Evolutionary conservation across 1,140 invertebrate species (phyloP), one percentile per base, ranked within the genome.

Genomic region (Drosophila pandora): DNA sequence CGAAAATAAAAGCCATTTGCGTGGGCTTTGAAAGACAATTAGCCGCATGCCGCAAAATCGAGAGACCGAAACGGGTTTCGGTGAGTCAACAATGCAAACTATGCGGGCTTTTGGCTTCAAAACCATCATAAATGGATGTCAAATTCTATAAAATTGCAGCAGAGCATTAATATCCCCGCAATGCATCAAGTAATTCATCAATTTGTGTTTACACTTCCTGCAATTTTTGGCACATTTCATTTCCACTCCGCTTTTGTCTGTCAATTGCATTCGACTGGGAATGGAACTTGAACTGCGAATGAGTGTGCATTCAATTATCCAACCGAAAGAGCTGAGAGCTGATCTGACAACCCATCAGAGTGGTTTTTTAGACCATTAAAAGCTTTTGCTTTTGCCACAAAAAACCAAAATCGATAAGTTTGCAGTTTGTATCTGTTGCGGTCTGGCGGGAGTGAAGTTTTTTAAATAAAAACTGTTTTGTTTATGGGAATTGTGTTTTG

Each of bases 1-100:
- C 58, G 23, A 50, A 67, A 67, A 67, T 54, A 65, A 52, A 72
- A 73, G 53, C 37, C 17, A 57, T 71, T 72, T 54, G 65, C 58
- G 82, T 85, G 82, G 82, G 82, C 77, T 77, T 85, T 64, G 73
- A 75, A 76, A 81, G 77, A 87, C 82, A 85, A 85, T 85, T 85
- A 85, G 82, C 77, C 65, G 82, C 82, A 85, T 85, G 82, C 82
- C 82, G 82, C 82, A 85, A 78, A 74, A 54, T 54, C 57, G 57
- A 85, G 61, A 54, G 48, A 50, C 60, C 70, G 43, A 80, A 87
- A 85, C 82, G 48, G 48, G 82, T 85, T 85, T 78, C 56, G 45
- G 45, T 83, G 80, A 83, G 80, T 83, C 80, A 83, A 85, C 70
- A 57, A 28, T 74, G 61, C 55, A 47, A 37, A 28, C 54, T 70